Evolutionary conservation across 2,113 vertebrate genomes (phyloP).

Genomic region (Anguilla japonica): DNA sequence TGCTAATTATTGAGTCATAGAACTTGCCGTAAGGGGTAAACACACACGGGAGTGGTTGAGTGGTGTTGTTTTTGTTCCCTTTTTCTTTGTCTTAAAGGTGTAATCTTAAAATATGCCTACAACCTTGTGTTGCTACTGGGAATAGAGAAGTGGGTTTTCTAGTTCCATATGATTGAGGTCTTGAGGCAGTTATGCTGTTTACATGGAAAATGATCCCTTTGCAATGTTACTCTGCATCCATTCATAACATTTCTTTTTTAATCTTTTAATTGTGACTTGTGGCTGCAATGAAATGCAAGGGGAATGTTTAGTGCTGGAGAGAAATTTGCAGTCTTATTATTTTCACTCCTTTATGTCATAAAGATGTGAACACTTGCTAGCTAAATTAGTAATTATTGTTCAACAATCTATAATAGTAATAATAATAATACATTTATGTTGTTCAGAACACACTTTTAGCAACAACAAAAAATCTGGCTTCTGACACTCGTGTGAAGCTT

Average conservation of each 20-base stretch:
- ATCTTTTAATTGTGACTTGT: neutral
- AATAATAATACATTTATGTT: neutral
- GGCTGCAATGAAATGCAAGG: neutral
- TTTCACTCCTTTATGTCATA: too few relatives aligned
- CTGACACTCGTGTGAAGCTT: neutral
- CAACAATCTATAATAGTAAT: neutral
- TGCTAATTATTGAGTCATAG: too few relatives aligned
- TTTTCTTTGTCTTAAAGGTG: neutral
- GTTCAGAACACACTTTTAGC: neutral
- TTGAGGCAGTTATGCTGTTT: neutral
- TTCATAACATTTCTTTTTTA: neutral
- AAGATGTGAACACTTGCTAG: neutral
- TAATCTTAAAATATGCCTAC: neutral
- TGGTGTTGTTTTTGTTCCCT: too few relatives aligned
- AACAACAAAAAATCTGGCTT: neutral
- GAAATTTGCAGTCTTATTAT: too few relatives aligned
- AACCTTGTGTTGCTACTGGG: too few relatives aligned
- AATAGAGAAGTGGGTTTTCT: neutral
- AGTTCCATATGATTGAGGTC: neutral
- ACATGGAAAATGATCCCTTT: neutral
- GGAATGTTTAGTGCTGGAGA: neutral
- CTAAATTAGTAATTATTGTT: neutral
- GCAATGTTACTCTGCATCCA: neutral
- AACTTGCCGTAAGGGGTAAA: too few relatives aligned
- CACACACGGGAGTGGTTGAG: too few relatives aligned